A percentile compares a stretch with the other conserved stretches of the same genome.
These are phyloP conservation scores for Petromus typicus DNA, from an alignment of 2,113 vertebrate species.

Conservation along the genomic window DNA sequence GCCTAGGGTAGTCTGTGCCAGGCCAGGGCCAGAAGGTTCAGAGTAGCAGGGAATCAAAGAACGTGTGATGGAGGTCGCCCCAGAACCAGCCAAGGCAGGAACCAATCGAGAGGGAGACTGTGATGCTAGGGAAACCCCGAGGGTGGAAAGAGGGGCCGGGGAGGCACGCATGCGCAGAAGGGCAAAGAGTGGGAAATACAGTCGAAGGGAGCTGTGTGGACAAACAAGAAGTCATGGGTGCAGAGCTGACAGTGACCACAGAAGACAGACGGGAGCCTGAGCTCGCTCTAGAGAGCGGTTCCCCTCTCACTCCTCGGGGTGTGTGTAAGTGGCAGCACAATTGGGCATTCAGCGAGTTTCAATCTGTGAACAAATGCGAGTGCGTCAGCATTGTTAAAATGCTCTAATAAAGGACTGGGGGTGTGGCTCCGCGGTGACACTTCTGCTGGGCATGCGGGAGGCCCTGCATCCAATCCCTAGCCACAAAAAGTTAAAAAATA, in stretches of 20 bases:
- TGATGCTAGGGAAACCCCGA: accelerated
- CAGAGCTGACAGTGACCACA: background rate
- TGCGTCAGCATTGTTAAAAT: background rate
- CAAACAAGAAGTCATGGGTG: background rate
- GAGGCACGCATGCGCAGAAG: accelerated
- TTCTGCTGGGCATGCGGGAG: background rate
- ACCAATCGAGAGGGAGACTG: accelerated
- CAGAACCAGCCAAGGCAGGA: background rate
- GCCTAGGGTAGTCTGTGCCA: background rate
- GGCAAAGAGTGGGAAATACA: too few relatives aligned
- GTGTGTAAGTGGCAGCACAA: accelerated
- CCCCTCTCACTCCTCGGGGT: background rate
- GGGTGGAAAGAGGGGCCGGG: accelerated
- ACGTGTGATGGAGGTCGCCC: accelerated
- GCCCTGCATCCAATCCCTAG: background rate
- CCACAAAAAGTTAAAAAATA: too few relatives aligned
- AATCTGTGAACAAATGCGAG: background rate
- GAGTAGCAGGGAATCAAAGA: background rate
- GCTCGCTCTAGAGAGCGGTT: background rate
- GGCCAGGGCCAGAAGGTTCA: background rate
- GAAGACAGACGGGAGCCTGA: background rate
- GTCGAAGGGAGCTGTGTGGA: accelerated
- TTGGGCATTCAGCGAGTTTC: accelerated
- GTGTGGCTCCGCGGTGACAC: background rate
- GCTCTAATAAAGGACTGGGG: background rate